Evolutionary conservation across 2,797 vertebrate genomes (phyloP).

Genomic region (Argentina silus): DNA sequence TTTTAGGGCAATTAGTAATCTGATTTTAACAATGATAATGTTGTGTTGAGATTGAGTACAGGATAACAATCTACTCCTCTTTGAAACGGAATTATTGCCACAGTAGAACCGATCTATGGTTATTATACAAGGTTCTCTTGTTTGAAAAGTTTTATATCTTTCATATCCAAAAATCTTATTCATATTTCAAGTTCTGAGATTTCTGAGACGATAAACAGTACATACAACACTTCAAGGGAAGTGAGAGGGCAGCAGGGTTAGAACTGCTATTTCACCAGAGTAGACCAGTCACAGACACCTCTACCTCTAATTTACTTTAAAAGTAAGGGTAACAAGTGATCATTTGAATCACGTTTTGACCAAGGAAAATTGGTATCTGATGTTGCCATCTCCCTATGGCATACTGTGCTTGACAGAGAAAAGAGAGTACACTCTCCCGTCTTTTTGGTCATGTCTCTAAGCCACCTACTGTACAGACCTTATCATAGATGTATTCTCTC

Average conservation of each 20-base stretch:
- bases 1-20: neutral
- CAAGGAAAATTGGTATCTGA: neutral
- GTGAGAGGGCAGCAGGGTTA: slow-evolving; percentile 1
- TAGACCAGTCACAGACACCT: too few relatives aligned
- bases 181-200: slow-evolving; percentile 4
- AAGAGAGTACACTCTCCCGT: neutral
- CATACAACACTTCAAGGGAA: slow-evolving; percentile 23
- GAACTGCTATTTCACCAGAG: neutral
- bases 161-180: neutral
- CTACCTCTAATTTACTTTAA: too few relatives aligned
- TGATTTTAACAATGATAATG: neutral
- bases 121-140: neutral
- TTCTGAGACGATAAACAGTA: slow-evolving; percentile 12
- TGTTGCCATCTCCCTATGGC: neutral
- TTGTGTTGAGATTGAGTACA: neutral
- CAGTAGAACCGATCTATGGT: neutral
- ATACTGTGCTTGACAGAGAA: neutral
- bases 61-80: neutral
- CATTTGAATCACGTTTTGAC: neutral
- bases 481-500: slow-evolving; percentile 9
- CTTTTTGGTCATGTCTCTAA: slow-evolving; percentile 18
- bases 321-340: too few relatives aligned
- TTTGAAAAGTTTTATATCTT: neutral
- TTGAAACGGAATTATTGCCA: neutral
- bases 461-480: neutral